phyloP scores from a whole-genome alignment of 2,797 vertebrate species.

The Manis javanica region DNA sequence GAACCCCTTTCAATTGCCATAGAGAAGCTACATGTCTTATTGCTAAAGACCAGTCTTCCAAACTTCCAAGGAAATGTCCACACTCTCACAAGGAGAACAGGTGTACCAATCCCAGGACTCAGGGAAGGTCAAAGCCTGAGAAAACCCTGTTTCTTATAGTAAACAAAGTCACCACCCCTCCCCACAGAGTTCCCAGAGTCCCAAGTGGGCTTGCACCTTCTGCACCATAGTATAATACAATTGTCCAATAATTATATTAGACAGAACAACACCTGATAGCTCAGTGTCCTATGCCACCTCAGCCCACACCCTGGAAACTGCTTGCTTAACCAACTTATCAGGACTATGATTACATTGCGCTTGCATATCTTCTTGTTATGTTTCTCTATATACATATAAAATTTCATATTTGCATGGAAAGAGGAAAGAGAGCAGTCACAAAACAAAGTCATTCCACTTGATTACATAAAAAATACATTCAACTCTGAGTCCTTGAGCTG shows the following conservation, averaged over 20 bases:
- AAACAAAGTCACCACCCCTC: rapidly evolving
- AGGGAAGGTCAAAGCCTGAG: neutral
- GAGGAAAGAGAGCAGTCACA: neutral
- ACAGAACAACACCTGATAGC: neutral
- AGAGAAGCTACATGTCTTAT: rapidly evolving
- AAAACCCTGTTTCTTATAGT: neutral
- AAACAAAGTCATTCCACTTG: neutral
- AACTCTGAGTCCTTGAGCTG: neutral
- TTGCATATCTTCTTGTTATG: neutral
- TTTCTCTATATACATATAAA: neutral
- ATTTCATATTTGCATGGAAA: neutral
- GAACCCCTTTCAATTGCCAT: neutral
- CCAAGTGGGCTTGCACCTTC: neutral
- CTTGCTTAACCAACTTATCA: neutral
- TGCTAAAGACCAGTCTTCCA: neutral
- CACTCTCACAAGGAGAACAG: neutral
- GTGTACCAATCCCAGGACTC: neutral
- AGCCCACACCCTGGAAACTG: neutral
- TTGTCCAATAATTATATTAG: neutral
- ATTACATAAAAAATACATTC: neutral
- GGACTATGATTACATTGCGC: neutral
- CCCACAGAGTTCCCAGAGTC: neutral
- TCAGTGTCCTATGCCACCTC: no score
- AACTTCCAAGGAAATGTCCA: neutral
- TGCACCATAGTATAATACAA: no score